phyloP scores from a whole-genome alignment of 2,888 invertebrate genomes.

The Lordiphosa andalusiaca region DNA sequence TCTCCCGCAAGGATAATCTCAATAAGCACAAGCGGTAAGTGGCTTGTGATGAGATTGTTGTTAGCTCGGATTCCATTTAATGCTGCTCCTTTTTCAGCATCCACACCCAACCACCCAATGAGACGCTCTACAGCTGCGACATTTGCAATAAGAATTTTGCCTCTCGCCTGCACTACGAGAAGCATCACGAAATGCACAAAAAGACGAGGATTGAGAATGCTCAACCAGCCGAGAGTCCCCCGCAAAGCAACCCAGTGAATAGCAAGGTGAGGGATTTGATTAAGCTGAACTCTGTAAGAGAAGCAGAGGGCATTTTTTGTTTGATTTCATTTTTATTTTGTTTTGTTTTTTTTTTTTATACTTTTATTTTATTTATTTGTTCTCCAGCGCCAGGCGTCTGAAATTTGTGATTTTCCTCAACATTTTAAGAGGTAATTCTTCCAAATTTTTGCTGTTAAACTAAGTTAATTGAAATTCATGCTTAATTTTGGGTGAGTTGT shows the following conservation, averaged over 20 bases:
- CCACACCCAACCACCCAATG: constrained; percentile 65
- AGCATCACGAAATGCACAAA: constrained; percentile 83
- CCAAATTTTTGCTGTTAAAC: too few relatives aligned
- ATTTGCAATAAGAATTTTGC: constrained; percentile 85
- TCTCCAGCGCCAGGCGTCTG: too few relatives aligned
- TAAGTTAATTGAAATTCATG: too few relatives aligned
- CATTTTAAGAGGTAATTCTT: too few relatives aligned
- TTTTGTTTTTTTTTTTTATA: too few relatives aligned
- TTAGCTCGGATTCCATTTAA: background rate
- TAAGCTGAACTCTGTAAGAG: too few relatives aligned
- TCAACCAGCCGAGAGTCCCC: constrained; percentile 21
- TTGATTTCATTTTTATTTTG: too few relatives aligned
- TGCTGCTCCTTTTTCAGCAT: constrained; percentile 48
- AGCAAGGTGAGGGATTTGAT: constrained; percentile 19
- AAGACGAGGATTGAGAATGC: constrained; percentile 44
- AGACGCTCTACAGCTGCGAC: constrained; percentile 84
- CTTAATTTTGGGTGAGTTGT: too few relatives aligned
- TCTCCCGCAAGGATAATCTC: constrained; percentile 80
- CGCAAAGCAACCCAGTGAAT: constrained; percentile 12
- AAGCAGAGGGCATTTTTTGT: too few relatives aligned
- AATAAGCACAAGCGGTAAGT: constrained; percentile 79
- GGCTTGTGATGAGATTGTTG: too few relatives aligned
- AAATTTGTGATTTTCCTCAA: too few relatives aligned
- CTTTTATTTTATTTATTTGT: too few relatives aligned
- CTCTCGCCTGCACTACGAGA: constrained; percentile 85